phyloP scores from a whole-genome alignment of 2,888 invertebrate species.

The Cataglyphis altisquamis region DNA sequence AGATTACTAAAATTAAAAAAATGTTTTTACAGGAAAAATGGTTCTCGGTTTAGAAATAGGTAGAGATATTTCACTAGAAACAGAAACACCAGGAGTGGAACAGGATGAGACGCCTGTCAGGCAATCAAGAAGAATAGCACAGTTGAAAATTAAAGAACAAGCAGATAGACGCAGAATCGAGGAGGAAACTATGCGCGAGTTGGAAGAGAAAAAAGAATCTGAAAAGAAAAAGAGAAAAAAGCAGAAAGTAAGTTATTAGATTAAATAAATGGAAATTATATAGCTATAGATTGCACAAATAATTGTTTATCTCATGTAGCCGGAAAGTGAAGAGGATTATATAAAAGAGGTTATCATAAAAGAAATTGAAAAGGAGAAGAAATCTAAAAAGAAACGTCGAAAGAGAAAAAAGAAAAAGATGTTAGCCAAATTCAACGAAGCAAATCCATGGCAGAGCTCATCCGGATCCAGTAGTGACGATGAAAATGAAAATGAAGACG shows the following conservation, averaged over 20 bases:
- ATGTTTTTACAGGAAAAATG: constrained; percentile 83
- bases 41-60: constrained; percentile 87
- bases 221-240: constrained; percentile 83
- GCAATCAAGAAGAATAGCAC: constrained; percentile 94
- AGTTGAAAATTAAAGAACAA: constrained; percentile 95
- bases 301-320: constrained; percentile 57
- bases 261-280: not conserved
- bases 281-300: not conserved
- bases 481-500: constrained; percentile 85
- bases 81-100: constrained; percentile 40
- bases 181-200: constrained; percentile 90
- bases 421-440: constrained; percentile 86
- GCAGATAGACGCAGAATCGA: constrained; percentile 92
- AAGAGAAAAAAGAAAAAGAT: constrained; percentile 85
- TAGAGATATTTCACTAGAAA: constrained; percentile 78
- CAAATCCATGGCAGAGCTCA: constrained; percentile 89
- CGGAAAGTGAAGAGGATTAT: constrained; percentile 75
- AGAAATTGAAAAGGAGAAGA: constrained; percentile 80
- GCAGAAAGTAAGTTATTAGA: constrained; percentile 73
- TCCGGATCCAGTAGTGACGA: constrained; percentile 87
- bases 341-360: constrained; percentile 70
- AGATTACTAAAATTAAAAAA: not conserved
- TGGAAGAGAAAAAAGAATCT: constrained; percentile 88
- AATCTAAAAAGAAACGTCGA: constrained; percentile 85
- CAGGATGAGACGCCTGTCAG: constrained; percentile 89